Evolutionary conservation across 2,797 vertebrate species (phyloP).

Genomic region (Etheostoma nigrum): DNA sequence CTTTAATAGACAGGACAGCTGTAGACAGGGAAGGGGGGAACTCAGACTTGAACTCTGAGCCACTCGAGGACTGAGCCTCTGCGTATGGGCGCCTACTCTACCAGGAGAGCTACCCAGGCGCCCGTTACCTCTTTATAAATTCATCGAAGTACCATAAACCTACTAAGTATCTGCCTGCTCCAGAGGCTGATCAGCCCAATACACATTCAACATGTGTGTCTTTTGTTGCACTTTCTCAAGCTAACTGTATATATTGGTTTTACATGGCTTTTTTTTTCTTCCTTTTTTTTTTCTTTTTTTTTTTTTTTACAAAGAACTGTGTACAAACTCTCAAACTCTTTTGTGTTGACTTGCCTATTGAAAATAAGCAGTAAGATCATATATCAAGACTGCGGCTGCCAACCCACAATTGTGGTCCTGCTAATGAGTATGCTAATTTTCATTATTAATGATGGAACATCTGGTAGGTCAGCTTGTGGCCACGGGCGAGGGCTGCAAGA

Average conservation of each 20-base stretch:
- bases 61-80: no score
- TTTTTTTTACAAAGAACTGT: constrained; percentile 23
- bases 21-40: no score
- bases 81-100: no score
- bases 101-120: no score
- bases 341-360: constrained; percentile 41
- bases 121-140: background rate
- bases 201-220: constrained; percentile 40
- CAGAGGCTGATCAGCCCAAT: constrained; percentile 8
- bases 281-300: constrained; percentile 27
- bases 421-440: constrained; percentile 61
- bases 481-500: constrained; percentile 22
- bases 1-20: no score
- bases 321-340: constrained; percentile 16
- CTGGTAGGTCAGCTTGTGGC: constrained; percentile 54
- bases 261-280: constrained; percentile 11
- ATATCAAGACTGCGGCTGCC: constrained; percentile 39
- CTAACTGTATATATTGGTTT: constrained; percentile 22
- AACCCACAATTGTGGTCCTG: constrained; percentile 28
- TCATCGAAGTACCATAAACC: constrained; percentile 6
- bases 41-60: no score
- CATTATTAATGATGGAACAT: constrained; percentile 72
- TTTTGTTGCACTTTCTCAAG: constrained; percentile 29
- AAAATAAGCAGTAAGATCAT: constrained; percentile 39
- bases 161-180: background rate